Evolutionary conservation across 2,113 vertebrate genomes (phyloP), one percentile per base, ranked within the genome.

Genomic region (Pangasianodon hypophthalmus): DNA sequence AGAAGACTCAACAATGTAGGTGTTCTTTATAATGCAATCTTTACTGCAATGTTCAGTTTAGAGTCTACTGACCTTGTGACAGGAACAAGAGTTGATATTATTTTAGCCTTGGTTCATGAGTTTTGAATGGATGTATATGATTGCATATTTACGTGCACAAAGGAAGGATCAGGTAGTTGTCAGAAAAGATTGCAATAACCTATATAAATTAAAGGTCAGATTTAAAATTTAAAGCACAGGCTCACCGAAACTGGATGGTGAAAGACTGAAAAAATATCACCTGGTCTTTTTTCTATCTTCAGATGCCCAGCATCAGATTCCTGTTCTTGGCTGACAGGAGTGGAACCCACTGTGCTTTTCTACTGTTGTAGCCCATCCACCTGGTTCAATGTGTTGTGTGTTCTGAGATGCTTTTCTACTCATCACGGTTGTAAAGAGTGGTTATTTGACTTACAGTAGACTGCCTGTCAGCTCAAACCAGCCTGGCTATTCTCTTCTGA

Each of bases 1-100:
- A 89, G 67, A 73, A 89, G 84, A 84, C 52, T 69, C 71, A 86
- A 86, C 87, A 77, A 67, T 84, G 26, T 60, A 84, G 79, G 85
- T 16, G 71, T 77, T 52, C 44, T 24, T n/a, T 50, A 21, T 18
- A 37, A 56, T 58, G 46, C 46, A 83, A 5, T 56, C n/a, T 88
- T 44, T 91, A 90, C 88, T 88, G 26, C 44, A 81, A 7, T 32
- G 26, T 56, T 62, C 0, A 60, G 69, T 84, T 87, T 83, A 71
- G 60, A 81, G 52, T 58, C 71, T 71, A 84, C 60, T 26, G 75
- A 88, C 46, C 52, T 71, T 60, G 58, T 87, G 58, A 60, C 69
- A 41, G 41, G 69, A 75, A 0, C 29, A 19, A 64, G 29, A 60
- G 50, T 75, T 56, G 29, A 50, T 79, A 50, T 87, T 58, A 41